These are phyloP conservation scores for Dendrolimus kikuchii DNA, from an alignment of 1,140 invertebrate genomes.

Conservation along the genomic window DNA sequence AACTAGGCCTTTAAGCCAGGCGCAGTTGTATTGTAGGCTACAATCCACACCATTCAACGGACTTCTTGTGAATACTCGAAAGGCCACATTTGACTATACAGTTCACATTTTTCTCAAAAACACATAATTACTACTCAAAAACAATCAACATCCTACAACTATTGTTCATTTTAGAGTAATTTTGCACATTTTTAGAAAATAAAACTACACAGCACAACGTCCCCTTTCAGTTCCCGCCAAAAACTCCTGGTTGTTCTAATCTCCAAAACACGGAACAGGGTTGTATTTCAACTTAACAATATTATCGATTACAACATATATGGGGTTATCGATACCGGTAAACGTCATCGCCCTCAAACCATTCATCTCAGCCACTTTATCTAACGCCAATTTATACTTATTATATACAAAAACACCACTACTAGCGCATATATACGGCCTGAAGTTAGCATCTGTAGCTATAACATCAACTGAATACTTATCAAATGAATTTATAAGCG, in stretches of 20 bases:
- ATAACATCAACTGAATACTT: conserved; percentile 25
- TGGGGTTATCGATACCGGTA: conserved; percentile 36
- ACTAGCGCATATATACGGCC: conserved; percentile 32
- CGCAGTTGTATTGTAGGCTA: too few species aligned
- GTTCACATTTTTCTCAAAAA: too few species aligned
- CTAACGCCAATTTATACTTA: conserved; percentile 53
- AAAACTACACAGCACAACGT: too few species aligned
- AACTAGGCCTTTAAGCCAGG: too few species aligned
- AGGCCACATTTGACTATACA: too few species aligned
- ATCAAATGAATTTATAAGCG: conserved; percentile 41
- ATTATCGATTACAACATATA: conserved; percentile 46
- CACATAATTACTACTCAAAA: too few species aligned
- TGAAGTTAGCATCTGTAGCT: conserved; percentile 37
- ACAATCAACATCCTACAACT: too few species aligned
- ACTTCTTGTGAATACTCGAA: too few species aligned
- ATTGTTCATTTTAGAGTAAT: too few species aligned
- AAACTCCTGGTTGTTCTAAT: conserved; percentile 13
- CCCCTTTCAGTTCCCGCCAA: too few species aligned
- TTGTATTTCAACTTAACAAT: conserved; percentile 39
- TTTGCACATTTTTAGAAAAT: too few species aligned
- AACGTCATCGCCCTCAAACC: conserved; percentile 41
- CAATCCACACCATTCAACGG: too few species aligned
- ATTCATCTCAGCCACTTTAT: conserved; percentile 38
- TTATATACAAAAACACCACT: conserved; percentile 50
- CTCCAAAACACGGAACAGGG: conserved; percentile 32